phyloP scores from a whole-genome alignment of 2,888 invertebrate species.

The Neocrepidodera transversa region DNA sequence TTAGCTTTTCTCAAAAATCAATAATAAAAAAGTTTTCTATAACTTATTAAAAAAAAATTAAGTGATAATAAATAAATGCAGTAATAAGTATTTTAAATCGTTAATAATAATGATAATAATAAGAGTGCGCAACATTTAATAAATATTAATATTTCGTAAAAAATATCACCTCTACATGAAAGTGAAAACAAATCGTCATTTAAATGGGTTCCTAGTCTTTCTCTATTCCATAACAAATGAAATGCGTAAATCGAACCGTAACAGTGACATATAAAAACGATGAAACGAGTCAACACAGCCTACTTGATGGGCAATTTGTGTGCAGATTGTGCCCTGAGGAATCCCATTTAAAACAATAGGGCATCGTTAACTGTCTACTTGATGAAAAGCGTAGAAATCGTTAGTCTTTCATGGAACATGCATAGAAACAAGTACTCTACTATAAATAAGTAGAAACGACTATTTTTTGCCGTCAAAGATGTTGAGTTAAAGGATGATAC shows the following conservation, averaged over 20 bases:
- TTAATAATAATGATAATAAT: too few relatives aligned
- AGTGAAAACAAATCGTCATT: not conserved
- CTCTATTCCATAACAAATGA: not conserved
- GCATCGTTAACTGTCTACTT: slow-evolving; percentile 8
- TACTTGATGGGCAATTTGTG: slow-evolving; percentile 19
- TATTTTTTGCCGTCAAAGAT: too few relatives aligned
- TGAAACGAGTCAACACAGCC: slow-evolving; percentile 2
- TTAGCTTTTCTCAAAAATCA: too few relatives aligned
- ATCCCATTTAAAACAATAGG: slow-evolving; percentile 14
- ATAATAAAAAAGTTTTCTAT: too few relatives aligned
- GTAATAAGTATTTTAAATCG: too few relatives aligned
- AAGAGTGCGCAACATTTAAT: too few relatives aligned
- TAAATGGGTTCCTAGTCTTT: not conserved
- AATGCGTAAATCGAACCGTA: not conserved
- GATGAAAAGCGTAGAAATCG: slow-evolving; percentile 10
- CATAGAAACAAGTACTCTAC: not conserved
- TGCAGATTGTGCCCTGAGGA: slow-evolving; percentile 8
- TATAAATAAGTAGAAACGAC: slow-evolving; percentile 2
- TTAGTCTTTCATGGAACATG: not conserved
- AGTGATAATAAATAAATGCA: too few relatives aligned
- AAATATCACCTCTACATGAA: too few relatives aligned
- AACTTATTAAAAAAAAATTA: too few relatives aligned
- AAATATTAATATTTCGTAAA: too few relatives aligned
- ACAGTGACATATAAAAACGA: slow-evolving; percentile 21
- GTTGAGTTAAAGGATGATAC: too few relatives aligned